Evolutionary conservation across 2,888 invertebrate genomes (phyloP), one percentile per base, ranked within the genome.

Genomic region (Parnassius apollo): DNA sequence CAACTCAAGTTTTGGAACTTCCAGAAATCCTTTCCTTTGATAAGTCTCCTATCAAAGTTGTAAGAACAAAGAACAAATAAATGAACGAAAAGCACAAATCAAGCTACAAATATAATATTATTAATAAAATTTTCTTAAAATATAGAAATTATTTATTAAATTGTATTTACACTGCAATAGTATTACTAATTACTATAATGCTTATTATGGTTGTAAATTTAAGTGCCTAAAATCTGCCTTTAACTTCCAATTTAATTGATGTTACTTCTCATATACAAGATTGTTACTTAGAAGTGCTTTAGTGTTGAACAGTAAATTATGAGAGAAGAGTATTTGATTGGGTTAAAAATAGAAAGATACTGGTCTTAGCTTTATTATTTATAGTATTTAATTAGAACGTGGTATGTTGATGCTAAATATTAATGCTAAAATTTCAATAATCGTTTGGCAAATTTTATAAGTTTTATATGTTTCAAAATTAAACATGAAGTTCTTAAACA

Each of bases 11-110:
- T 85, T 82, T 73, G 73, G 80, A n/a, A 88, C 88, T 77, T 86
- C 89, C 42, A 90, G 90, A 69, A 91, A 91, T 73, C 91, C 91
- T 67, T 91, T 91, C 76, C 90, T 91, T 69, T 91, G 85, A 91
- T 80, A 73, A 70, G 68, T 59, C 59, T 49, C 49, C n/a, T 9
- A 69, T 70, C 68, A 8, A 73, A 70, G 73, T 82, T 80, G 75
- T 78, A 75, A 76, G 75, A 78, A 77, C 74, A 80, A 82, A 79
- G 79, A 83, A 82, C 83, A 83, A 86, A 83, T 70, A 76, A 76
- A 72, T 67, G 75, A 86, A 86, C 82, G 78, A 75, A 80, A 84
- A 86, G 90, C 90, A 90, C 89, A 88, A 90, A 88, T 70, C 72
- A 78, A 81, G 83, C 85, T 87, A 88, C 86, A 89, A 88, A 86